These are phyloP conservation scores for Cremastinae sp. DNA, from an alignment of 2,888 invertebrate species.

Conservation along the genomic window DNA sequence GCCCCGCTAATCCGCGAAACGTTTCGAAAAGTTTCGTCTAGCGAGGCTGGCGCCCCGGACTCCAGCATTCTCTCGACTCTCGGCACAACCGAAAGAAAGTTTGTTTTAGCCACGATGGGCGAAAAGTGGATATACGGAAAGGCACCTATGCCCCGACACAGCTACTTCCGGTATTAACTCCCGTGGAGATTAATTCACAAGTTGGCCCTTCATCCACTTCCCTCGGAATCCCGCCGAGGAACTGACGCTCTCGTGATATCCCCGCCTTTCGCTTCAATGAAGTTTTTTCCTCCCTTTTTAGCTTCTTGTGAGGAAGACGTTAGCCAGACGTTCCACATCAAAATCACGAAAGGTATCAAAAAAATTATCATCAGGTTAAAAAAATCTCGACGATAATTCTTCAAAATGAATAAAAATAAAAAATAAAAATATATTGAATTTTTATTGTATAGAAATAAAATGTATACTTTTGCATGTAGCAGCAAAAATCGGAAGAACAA, in stretches of 20 bases:
- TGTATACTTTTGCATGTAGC: no score
- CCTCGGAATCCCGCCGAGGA: slow-evolving; percentile 3
- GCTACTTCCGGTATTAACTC: slow-evolving; percentile 59
- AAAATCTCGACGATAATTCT: no score
- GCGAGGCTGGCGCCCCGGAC: slow-evolving; percentile 30
- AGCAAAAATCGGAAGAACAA: no score
- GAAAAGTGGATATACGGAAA: slow-evolving; percentile 52
- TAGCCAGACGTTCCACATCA: no score
- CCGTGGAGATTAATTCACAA: slow-evolving; percentile 64
- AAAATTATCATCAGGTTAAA: no score
- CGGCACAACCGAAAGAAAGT: slow-evolving; percentile 55
- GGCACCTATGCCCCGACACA: slow-evolving; percentile 61
- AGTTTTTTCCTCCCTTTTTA: slow-evolving; percentile 2
- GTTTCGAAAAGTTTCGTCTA: slow-evolving; percentile 61
- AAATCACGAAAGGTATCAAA: no score
- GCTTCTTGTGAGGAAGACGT: slow-evolving; percentile 1
- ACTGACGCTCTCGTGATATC: neutral
- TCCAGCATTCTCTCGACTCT: slow-evolving; percentile 23
- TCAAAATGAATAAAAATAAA: no score
- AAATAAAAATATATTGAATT: no score
- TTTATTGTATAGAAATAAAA: no score
- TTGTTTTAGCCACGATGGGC: slow-evolving; percentile 57
- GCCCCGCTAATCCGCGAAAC: slow-evolving; percentile 66
- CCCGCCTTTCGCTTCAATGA: slow-evolving; percentile 17
- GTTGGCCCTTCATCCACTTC: slow-evolving; percentile 22